Evolutionary conservation across 2,888 invertebrate genomes (phyloP).

Genomic region (Callyntrura sp.): DNA sequence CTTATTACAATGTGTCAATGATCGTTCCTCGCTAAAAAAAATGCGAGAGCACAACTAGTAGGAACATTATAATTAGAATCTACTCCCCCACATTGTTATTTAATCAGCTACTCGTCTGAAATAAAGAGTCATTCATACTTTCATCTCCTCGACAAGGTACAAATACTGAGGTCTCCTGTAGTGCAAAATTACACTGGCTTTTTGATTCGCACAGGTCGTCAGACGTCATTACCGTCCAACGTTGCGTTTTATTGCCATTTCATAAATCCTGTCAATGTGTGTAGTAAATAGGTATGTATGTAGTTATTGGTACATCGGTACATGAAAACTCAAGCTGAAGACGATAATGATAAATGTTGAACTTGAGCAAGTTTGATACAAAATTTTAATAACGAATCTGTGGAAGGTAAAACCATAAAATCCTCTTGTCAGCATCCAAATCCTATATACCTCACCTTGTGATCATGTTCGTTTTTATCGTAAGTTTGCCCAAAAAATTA

Average conservation of each 20-base stretch:
- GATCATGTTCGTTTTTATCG: not conserved
- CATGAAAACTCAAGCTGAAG: too few relatives aligned
- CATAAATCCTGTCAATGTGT: not conserved
- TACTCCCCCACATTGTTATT: slow-evolving; percentile 27
- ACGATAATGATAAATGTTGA: slow-evolving; percentile 22
- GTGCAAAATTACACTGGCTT: slow-evolving; percentile 1
- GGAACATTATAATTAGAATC: slow-evolving; percentile 28
- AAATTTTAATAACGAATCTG: not conserved
- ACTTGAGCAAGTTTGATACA: slow-evolving; percentile 32
- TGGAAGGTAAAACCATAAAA: slow-evolving; percentile 35
- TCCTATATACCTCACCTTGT: not conserved
- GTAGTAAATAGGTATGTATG: too few relatives aligned
- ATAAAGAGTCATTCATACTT: slow-evolving; percentile 20
- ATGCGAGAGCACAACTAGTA: slow-evolving; percentile 20
- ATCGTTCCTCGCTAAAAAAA: not conserved
- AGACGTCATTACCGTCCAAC: not conserved
- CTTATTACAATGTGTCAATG: not conserved
- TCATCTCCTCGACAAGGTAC: not conserved
- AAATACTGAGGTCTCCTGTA: slow-evolving; percentile 20
- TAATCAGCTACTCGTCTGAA: slow-evolving; percentile 4
- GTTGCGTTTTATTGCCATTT: not conserved
- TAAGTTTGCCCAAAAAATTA: slow-evolving; percentile 3
- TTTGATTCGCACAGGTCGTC: not conserved
- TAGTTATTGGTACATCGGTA: too few relatives aligned
- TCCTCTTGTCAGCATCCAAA: not conserved